Base-by-base conservation (phyloP, 1,140 invertebrate genomes). In the Zaprionus capensis region DNA sequence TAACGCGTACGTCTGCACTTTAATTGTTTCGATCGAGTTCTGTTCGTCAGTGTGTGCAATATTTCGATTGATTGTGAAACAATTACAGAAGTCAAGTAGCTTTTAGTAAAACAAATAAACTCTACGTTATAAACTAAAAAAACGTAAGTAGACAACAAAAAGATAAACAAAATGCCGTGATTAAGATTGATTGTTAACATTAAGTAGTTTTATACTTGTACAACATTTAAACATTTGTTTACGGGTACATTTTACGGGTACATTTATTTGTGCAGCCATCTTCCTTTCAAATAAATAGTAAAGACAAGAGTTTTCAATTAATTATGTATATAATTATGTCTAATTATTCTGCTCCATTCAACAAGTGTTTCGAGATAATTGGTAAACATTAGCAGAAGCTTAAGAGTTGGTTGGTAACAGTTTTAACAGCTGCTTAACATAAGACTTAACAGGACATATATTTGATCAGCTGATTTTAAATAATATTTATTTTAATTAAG, bases 1-100 rank as follows among this genome's bases (percentile, higher is more conserved):
- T 15, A 3, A 20, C 38, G 38, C 5, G 44, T 44, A 44, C 44
- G 2, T 46, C 44, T 46, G n/a, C 17, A 46, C 2, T n/a, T 46
- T 20, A 17, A 46, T 12, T 49, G 17, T 1, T 22, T 51, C 46
- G 4, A 22, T 12, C 4, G 11, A 51, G 46, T 51, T 20, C 12
- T 14, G 12, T 24, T 24, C n/a, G 11, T 11, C 2, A 11, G 9
- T 20, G 44, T 51, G 66, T 69, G 71, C 56, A 74, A 62, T 51
- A 44, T 12, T 62, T 56, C 15, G 5, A 38, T 46, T 44, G 58
- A 61, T 59, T 53, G 63, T 56, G 44, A 31, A 41, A 55, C 44
- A 66, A 36, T 22, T 20, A 17, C 3, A 34, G 28, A 3, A 44
- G 11, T 15, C 5, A 51, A 51, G 46, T 51, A 51, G 46, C 24